phyloP scores from a whole-genome alignment of 2,888 invertebrate species.

The Ochropleura plecta region DNA sequence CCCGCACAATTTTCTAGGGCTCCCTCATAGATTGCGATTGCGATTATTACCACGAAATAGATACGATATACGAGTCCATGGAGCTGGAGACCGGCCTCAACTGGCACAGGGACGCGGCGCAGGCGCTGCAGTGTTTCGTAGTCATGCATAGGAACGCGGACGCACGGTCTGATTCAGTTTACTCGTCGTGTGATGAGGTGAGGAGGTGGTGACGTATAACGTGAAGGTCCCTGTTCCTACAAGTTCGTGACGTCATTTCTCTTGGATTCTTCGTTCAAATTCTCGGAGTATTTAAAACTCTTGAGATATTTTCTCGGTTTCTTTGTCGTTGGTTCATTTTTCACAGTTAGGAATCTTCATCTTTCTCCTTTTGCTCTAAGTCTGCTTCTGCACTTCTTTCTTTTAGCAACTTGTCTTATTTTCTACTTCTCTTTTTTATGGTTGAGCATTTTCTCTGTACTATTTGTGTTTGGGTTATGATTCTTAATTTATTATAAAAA shows the following conservation, averaged over 20 bases:
- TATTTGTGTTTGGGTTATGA: background rate
- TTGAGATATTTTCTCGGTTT: constrained; percentile 12
- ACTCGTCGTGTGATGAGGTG: constrained; percentile 78
- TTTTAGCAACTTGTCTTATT: constrained; percentile 3
- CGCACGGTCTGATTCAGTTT: constrained; percentile 68
- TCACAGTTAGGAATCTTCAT: constrained; percentile 1
- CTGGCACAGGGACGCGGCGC: constrained; percentile 77
- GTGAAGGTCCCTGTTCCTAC: constrained; percentile 2
- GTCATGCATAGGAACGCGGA: constrained; percentile 72
- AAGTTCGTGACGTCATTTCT: constrained; percentile 37
- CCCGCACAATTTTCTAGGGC: constrained; percentile 67
- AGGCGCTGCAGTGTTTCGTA: constrained; percentile 77
- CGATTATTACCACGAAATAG: constrained; percentile 84
- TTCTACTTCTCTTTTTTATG: constrained; percentile 1
- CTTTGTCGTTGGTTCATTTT: constrained; percentile 5
- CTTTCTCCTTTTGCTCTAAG: background rate
- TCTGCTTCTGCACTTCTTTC: constrained; percentile 20
- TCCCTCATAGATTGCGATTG: constrained; percentile 68
- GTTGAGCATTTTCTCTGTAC: background rate
- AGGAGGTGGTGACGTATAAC: constrained; percentile 46
- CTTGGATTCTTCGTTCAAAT: constrained; percentile 18
- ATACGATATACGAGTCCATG: constrained; percentile 83
- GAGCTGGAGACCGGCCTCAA: constrained; percentile 74
- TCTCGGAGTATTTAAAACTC: background rate
- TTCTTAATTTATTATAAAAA: background rate